Base-by-base conservation (phyloP, 2,113 vertebrate species). In the Sprattus sprattus region DNA sequence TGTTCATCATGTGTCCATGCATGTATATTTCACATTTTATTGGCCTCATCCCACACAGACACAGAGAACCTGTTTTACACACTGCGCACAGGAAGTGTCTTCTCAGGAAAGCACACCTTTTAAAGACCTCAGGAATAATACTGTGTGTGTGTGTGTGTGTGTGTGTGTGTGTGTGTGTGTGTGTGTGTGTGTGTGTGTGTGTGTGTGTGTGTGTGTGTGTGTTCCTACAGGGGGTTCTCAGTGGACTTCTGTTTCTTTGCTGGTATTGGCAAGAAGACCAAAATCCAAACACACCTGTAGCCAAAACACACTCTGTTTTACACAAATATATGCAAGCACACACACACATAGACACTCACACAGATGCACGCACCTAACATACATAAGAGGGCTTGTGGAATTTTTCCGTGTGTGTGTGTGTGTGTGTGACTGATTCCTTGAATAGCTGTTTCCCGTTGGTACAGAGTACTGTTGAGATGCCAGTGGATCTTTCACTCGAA, bases 241-340 rank as follows among this genome's bases (percentile, higher is more conserved):
- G 11, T 78, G 71, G 71, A 32, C 11, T 28, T 78, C 71, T 78
- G 71, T 78, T 78, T 78, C 71, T 78, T 78, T 78, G 71, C 71
- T 78, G 71, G 71, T 78, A 78, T 39, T 78, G 71, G 71, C 71
- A 78, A 13, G 71, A 78, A 32, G 28, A 78, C 13, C 25, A 16
- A 71, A 93, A 92, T 83, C 89, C 88, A 92, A 93, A 91, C 88
- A 90, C 90, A 88, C 91, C 85, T 45, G 88, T 93, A 93, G 91
- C 93, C 93, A 94, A 94, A 94, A 93, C 90, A 86, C 87, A 86
- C 89, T 90, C 89, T 93, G 90, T 92, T 93, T 64, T n/a, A 64
- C 60, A 64, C 60, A 64, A 64, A 64, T 64, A 25, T 64, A 64
- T 64, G 47, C 47, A 49, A 49, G 47, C 8, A 11, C 13, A 49